phyloP scores from a whole-genome alignment of 2,888 invertebrate genomes.

The Odontomyia ornata region DNA sequence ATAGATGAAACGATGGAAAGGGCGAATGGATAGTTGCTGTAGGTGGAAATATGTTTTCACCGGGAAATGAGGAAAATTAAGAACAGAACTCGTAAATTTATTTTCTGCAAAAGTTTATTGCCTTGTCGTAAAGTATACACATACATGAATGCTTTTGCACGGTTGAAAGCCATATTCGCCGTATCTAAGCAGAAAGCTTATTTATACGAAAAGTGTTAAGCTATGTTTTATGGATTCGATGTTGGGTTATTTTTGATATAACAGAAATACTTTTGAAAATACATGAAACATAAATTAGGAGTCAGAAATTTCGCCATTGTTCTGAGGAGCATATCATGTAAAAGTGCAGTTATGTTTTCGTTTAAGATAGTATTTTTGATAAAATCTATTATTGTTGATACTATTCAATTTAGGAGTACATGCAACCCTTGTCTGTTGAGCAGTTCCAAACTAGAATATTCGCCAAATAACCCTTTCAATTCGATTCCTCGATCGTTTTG shows the following conservation, averaged over 20 bases:
- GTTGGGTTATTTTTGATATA: neutral
- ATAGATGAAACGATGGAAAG: constrained; percentile 9
- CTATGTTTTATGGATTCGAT: neutral
- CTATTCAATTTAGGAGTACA: neutral
- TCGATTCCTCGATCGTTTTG: too few relatives aligned
- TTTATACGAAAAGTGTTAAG: neutral
- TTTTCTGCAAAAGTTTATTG: constrained; percentile 55
- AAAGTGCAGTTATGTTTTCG: too few relatives aligned
- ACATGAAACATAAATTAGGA: neutral
- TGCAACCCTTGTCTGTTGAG: neutral
- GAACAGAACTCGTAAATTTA: constrained; percentile 55
- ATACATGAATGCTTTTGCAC: constrained; percentile 41
- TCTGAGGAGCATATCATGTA: too few relatives aligned
- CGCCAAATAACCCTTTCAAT: too few relatives aligned
- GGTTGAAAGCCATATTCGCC: neutral
- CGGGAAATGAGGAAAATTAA: constrained; percentile 53
- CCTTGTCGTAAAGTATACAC: constrained; percentile 53
- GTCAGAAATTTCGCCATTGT: neutral
- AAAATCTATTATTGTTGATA: neutral
- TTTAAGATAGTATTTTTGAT: neutral
- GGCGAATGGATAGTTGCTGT: constrained; percentile 38
- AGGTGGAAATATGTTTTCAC: constrained; percentile 46
- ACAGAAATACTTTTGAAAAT: neutral
- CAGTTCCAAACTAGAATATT: neutral
- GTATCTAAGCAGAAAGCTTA: neutral